These are phyloP conservation scores for Pollenia griseotomentosa DNA, from an alignment of 2,888 invertebrate genomes.

Conservation along the genomic window DNA sequence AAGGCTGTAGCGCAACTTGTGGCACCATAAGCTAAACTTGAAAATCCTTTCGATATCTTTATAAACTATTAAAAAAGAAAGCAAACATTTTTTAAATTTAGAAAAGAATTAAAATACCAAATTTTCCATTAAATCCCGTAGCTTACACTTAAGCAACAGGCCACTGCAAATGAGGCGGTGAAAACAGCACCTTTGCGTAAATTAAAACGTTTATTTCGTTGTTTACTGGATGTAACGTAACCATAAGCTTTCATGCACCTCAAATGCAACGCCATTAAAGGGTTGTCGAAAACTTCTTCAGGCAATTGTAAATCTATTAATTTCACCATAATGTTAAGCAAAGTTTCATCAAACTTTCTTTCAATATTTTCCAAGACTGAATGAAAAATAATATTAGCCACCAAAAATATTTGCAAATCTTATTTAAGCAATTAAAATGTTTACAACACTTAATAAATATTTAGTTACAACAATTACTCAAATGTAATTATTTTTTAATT, in stretches of 20 bases:
- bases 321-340: constrained; percentile 25
- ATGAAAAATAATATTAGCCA: neutral
- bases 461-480: constrained; percentile 27
- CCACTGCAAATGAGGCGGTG: constrained; percentile 77
- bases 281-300: constrained; percentile 75
- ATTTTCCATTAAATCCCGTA: neutral
- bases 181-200: constrained; percentile 76
- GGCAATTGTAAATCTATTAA: constrained; percentile 47
- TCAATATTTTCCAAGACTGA: neutral
- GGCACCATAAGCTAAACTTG: constrained; percentile 75
- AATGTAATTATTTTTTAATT: constrained; percentile 46
- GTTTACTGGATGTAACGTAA: constrained; percentile 76
- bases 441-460: constrained; percentile 28
- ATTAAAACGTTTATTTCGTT: constrained; percentile 73
- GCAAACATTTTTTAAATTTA: too few species aligned
- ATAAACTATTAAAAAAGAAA: constrained; percentile 12
- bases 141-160: constrained; percentile 75
- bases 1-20: constrained; percentile 78
- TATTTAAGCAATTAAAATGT: neutral
- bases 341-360: neutral
- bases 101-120: neutral
- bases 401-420: neutral
- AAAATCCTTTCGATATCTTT: constrained; percentile 73
- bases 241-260: constrained; percentile 76
- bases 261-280: constrained; percentile 76